A percentile compares a stretch with the other conserved stretches of the same genome.
Evolutionary conservation across 2,113 vertebrate genomes (phyloP).

Genomic region (Pteropus alecto): DNA sequence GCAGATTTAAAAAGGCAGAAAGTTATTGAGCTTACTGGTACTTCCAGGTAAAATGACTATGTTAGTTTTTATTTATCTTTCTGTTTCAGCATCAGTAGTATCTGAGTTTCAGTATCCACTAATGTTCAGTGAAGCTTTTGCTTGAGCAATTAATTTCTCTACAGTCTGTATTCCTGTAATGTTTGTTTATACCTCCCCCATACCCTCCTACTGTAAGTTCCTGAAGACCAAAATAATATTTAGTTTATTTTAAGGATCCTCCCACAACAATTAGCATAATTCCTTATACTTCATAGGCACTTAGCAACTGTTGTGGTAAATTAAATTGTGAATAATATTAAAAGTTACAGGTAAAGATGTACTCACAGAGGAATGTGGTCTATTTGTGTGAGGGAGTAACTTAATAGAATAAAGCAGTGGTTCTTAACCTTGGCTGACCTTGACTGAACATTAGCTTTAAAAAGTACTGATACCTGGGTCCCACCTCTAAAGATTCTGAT

Average conservation of each 20-base stretch:
- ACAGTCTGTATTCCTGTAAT: background rate
- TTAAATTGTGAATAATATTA: slow-evolving; percentile 27
- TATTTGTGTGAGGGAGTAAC: background rate
- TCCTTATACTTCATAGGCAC: background rate
- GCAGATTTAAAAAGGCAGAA: slow-evolving; percentile 83
- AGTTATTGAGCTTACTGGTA: slow-evolving; percentile 82
- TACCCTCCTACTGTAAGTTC: background rate
- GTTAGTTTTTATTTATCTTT: slow-evolving; percentile 33
- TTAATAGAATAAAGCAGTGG: background rate
- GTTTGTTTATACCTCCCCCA: background rate
- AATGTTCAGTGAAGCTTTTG: slow-evolving; percentile 28
- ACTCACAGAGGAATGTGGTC: background rate
- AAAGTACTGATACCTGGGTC: background rate
- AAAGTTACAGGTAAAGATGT: background rate
- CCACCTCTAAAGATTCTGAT: slow-evolving; percentile 6
- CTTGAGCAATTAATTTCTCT: slow-evolving; percentile 32
- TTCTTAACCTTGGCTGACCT: background rate
- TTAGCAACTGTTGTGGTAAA: background rate
- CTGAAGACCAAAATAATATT: background rate
- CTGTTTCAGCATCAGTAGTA: background rate
- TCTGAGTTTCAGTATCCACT: slow-evolving; percentile 32
- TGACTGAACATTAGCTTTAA: slow-evolving; percentile 1
- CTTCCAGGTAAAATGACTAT: slow-evolving; percentile 83
- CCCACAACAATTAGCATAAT: background rate
- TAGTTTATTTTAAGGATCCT: slow-evolving; percentile 17